Conservation (phyloP, 1,140 invertebrate species). For the Bombus soroeensis region DNA sequence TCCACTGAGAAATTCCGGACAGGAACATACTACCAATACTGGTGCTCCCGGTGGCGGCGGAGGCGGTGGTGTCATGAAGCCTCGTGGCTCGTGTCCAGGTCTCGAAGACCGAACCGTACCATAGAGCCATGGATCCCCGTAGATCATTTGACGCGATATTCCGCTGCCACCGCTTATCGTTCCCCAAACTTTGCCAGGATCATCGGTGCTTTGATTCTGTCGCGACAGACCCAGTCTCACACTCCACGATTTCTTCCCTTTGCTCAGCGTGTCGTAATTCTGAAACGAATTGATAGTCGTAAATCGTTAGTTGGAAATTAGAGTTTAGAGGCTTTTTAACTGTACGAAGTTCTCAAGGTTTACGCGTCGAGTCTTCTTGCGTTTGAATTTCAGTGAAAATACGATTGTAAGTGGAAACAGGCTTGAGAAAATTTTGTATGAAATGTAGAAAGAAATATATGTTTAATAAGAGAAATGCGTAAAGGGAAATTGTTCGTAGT, state of each 20-base stretch:
- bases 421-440: background rate
- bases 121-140: slow-evolving; percentile 91
- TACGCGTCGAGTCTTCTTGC: background rate
- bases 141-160: slow-evolving; percentile 91
- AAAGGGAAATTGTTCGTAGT: background rate
- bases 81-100: slow-evolving; percentile 61
- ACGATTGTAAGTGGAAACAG: background rate
- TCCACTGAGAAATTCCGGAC: slow-evolving; percentile 88
- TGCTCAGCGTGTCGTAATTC: slow-evolving; percentile 80
- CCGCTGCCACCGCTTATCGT: slow-evolving; percentile 83
- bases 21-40: slow-evolving; percentile 89
- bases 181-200: slow-evolving; percentile 83
- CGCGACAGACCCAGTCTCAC: slow-evolving; percentile 79
- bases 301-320: background rate
- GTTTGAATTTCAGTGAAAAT: background rate
- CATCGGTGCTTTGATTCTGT: slow-evolving; percentile 75
- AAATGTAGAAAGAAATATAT: background rate
- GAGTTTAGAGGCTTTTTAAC: no score
- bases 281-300: slow-evolving; percentile 57
- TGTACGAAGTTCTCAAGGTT: background rate
- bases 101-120: slow-evolving; percentile 87
- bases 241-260: slow-evolving; percentile 81
- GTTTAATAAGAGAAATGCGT: background rate
- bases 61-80: slow-evolving; percentile 64
- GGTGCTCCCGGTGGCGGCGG: slow-evolving; percentile 80